A percentile compares a stretch with the other conserved stretches of the same genome.
These are phyloP conservation scores for Diplazon laetatorius DNA, from an alignment of 2,888 invertebrate species.

Conservation along the genomic window DNA sequence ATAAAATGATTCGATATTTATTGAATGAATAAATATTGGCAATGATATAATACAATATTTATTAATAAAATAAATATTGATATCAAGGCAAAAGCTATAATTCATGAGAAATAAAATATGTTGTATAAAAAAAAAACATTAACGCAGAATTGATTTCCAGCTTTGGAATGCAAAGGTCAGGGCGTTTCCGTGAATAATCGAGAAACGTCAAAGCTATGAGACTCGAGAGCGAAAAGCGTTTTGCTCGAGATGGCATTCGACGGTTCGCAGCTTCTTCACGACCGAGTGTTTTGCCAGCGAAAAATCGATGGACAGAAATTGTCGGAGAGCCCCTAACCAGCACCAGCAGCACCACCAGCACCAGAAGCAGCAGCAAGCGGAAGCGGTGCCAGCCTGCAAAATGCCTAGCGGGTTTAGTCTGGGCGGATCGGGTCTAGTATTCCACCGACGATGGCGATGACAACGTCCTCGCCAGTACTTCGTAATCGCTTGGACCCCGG, in stretches of 20 bases:
- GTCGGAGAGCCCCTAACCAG: constrained; percentile 44
- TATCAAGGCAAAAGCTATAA: too few relatives aligned
- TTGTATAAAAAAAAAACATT: too few relatives aligned
- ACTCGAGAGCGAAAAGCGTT: constrained; percentile 21
- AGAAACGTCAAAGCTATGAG: constrained; percentile 5
- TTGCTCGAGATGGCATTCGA: constrained; percentile 45
- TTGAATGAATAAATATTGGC: too few relatives aligned
- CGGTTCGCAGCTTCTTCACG: constrained; percentile 19
- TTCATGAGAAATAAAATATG: too few relatives aligned
- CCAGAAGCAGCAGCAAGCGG: too few relatives aligned
- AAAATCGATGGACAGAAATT: constrained; percentile 61
- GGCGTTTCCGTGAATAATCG: constrained; percentile 28
- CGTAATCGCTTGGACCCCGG: constrained; percentile 56
- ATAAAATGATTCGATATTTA: too few relatives aligned
- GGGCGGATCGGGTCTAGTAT: constrained; percentile 40
- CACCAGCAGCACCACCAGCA: too few relatives aligned
- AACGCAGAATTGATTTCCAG: too few relatives aligned
- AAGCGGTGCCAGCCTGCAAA: constrained; percentile 34
- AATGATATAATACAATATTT: too few relatives aligned
- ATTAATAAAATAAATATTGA: too few relatives aligned
- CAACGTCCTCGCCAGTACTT: constrained; percentile 53
- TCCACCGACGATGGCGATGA: constrained; percentile 52
- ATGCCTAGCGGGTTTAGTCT: constrained; percentile 54
- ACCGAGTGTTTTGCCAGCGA: constrained; percentile 17
- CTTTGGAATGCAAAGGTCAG: background rate